Evolutionary conservation across 1,140 invertebrate genomes (phyloP).

Genomic region (Drosophila triauraria): DNA sequence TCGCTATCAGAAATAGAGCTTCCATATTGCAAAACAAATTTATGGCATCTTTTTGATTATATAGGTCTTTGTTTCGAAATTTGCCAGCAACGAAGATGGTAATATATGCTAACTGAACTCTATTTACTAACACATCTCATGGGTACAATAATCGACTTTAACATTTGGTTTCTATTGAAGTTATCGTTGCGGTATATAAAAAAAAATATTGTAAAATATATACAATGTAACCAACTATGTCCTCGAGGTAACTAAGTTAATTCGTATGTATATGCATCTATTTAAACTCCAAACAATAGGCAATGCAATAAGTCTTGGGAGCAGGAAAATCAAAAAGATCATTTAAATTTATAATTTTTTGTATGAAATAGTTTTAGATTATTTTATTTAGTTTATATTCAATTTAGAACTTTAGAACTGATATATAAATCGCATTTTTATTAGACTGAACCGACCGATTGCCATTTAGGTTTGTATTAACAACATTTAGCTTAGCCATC

Average conservation of each 20-base stretch:
- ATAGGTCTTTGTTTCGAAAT: no score
- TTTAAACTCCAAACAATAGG: slow-evolving; percentile 2
- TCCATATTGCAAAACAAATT: no score
- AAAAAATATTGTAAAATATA: background rate
- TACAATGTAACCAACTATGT: background rate
- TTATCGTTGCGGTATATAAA: no score
- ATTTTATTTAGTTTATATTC: background rate
- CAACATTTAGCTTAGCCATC: background rate
- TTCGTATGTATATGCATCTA: background rate
- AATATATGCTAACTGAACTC: no score
- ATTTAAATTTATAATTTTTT: background rate
- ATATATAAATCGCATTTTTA: background rate
- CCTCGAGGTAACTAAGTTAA: background rate
- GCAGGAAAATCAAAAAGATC: background rate
- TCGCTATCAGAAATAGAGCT: no score
- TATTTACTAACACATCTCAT: no score
- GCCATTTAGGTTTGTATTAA: slow-evolving; percentile 8
- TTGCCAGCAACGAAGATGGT: no score
- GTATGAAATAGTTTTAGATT: background rate
- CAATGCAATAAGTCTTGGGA: background rate
- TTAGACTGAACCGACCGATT: slow-evolving; percentile 18
- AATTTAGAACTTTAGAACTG: background rate
- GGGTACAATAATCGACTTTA: no score
- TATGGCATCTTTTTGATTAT: no score
- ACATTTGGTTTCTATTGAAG: no score